Evolutionary conservation across 2,797 vertebrate species (phyloP).

Genomic region (Neostethus bicornis): DNA sequence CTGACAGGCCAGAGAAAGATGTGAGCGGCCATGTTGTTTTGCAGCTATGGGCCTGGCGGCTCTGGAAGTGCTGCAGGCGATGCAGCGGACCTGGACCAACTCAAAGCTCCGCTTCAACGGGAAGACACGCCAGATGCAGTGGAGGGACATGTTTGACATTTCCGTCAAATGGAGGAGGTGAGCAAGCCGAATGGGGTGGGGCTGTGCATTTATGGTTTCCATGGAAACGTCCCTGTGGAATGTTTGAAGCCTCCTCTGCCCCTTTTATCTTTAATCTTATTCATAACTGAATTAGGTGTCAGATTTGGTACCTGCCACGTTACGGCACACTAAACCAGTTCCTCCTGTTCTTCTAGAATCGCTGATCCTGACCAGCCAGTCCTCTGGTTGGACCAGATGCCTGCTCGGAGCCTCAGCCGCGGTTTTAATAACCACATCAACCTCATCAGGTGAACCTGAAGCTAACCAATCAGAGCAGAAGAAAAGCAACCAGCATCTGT

Average conservation of each 20-base stretch:
- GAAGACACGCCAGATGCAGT: conserved; percentile 95
- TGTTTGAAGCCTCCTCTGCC: too few species aligned
- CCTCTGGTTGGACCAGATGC: conserved; percentile 98
- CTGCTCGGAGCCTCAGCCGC: conserved; percentile 91
- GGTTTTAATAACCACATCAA: conserved; percentile 99
- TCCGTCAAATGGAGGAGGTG: conserved; percentile 98
- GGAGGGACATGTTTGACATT: conserved; percentile 99
- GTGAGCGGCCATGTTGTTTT: neutral
- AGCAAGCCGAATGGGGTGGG: too few species aligned
- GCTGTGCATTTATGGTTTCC: too few species aligned
- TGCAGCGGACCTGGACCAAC: conserved; percentile 94
- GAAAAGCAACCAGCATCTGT: neutral
- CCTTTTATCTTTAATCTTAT: too few species aligned
- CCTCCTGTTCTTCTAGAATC: conserved; percentile 78
- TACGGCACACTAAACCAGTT: conserved; percentile 17
- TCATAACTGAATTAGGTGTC: neutral
- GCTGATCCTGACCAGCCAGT: conserved; percentile 98
- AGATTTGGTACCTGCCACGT: too few species aligned
- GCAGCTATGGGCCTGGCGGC: conserved; percentile 95
- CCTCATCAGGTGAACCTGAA: conserved; percentile 87
- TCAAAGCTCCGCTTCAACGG: conserved; percentile 96
- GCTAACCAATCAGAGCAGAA: neutral
- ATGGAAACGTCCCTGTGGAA: too few species aligned
- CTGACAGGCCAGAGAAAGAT: too few species aligned
- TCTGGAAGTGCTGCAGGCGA: conserved; percentile 96